Evolutionary conservation across 2,888 invertebrate species (phyloP).

Genomic region (Melanotus villosus): DNA sequence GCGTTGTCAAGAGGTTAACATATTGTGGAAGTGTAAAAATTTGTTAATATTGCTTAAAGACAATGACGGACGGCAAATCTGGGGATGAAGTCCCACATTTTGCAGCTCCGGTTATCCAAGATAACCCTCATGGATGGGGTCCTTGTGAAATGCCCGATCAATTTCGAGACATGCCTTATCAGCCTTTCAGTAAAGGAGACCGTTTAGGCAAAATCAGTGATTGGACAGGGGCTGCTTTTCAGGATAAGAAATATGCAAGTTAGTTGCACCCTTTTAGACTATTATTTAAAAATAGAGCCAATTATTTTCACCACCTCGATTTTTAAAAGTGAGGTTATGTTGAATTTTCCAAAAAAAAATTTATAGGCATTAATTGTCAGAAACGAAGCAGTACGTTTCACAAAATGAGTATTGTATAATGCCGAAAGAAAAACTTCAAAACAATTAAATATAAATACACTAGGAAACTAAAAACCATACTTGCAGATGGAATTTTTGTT

Average conservation of each 20-base stretch:
- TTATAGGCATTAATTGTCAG: too few species aligned
- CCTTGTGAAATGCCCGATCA: constrained; percentile 95
- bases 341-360: background rate
- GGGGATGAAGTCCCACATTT: constrained; percentile 78
- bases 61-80: constrained; percentile 61
- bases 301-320: too few species aligned
- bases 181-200: constrained; percentile 99
- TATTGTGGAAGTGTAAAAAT: background rate
- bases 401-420: too few species aligned
- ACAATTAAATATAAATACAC: too few species aligned
- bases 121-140: constrained; percentile 96
- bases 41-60: constrained; percentile 43
- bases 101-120: constrained; percentile 82
- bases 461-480: too few species aligned
- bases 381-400: too few species aligned
- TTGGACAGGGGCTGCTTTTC: constrained; percentile 95
- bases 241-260: constrained; percentile 95
- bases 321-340: constrained; percentile 46
- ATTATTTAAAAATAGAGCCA: background rate
- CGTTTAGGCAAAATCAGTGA: constrained; percentile 99
- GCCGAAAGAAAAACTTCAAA: too few species aligned
- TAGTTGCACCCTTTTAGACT: constrained; percentile 70
- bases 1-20: constrained; percentile 11
- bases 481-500: too few species aligned
- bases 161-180: constrained; percentile 97